phyloP scores from a whole-genome alignment of 2,113 vertebrate species.

The Ochotona curzoniae region DNA sequence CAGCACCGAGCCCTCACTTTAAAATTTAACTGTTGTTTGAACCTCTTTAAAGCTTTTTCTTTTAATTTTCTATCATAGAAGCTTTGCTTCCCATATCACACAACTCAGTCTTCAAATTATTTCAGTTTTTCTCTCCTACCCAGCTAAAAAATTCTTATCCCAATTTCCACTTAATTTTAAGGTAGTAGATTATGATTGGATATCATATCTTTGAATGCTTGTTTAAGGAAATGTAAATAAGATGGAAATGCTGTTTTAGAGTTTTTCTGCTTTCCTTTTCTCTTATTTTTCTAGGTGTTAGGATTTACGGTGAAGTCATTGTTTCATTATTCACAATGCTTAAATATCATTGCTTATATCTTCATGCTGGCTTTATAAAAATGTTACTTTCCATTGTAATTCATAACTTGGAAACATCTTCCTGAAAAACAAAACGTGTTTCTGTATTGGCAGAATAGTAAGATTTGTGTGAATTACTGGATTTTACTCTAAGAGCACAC shows the following conservation, averaged over 20 bases:
- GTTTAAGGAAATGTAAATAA: neutral
- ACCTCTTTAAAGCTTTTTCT: neutral
- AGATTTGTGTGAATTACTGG: neutral
- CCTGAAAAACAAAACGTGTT: neutral
- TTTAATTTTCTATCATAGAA: neutral
- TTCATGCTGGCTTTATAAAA: neutral
- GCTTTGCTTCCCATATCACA: neutral
- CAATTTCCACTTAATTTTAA: neutral
- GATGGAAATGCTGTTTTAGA: neutral
- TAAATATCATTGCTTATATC: neutral
- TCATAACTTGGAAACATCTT: neutral
- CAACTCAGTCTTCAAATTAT: neutral
- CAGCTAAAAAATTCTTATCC: neutral
- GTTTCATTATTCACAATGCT: neutral
- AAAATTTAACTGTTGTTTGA: neutral
- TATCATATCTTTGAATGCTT: neutral
- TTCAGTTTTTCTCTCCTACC: neutral
- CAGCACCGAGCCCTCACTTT: no score
- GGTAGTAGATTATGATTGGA: neutral
- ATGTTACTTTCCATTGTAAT: neutral
- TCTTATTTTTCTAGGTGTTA: neutral
- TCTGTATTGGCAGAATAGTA: neutral
- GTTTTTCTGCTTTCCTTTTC: neutral
- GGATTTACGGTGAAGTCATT: no score
- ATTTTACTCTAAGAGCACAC: neutral